A percentile compares a stretch with the other conserved stretches of the same genome.
These are phyloP conservation scores for Varecia variegata DNA, from an alignment of 2,797 vertebrate genomes.

Conservation along the genomic window DNA sequence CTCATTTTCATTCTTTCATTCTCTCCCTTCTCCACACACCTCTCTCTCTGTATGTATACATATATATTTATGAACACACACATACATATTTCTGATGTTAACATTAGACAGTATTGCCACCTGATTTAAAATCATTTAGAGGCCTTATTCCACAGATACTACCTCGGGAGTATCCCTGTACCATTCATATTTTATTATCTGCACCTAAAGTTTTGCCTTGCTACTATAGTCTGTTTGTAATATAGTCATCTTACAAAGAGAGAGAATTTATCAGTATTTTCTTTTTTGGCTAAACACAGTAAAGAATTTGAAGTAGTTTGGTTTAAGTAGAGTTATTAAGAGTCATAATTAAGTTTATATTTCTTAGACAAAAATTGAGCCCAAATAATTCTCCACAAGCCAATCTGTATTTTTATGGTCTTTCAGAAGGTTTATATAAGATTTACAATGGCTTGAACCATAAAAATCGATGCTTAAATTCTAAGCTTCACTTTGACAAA, in stretches of 20 bases:
- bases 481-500: slow-evolving; percentile 46
- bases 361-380: slow-evolving; percentile 37
- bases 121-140: slow-evolving; percentile 24
- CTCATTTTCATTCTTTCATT: background rate
- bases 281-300: slow-evolving; percentile 3
- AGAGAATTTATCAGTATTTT: slow-evolving; percentile 26
- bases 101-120: background rate
- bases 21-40: background rate
- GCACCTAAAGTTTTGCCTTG: background rate
- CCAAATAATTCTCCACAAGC: background rate
- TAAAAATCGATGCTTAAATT: slow-evolving; percentile 24
- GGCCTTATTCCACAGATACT: background rate
- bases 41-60: background rate
- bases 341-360: slow-evolving; percentile 41
- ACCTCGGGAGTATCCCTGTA: background rate
- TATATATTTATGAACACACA: background rate
- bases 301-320: slow-evolving; percentile 3
- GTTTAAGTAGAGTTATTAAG: slow-evolving; percentile 42
- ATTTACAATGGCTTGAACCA: background rate
- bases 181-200: background rate
- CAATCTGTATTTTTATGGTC: background rate
- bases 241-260: background rate
- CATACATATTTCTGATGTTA: background rate
- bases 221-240: background rate
- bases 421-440: background rate